Evolutionary conservation across 2,888 invertebrate genomes (phyloP).

Genomic region (Amiota mariae): DNA sequence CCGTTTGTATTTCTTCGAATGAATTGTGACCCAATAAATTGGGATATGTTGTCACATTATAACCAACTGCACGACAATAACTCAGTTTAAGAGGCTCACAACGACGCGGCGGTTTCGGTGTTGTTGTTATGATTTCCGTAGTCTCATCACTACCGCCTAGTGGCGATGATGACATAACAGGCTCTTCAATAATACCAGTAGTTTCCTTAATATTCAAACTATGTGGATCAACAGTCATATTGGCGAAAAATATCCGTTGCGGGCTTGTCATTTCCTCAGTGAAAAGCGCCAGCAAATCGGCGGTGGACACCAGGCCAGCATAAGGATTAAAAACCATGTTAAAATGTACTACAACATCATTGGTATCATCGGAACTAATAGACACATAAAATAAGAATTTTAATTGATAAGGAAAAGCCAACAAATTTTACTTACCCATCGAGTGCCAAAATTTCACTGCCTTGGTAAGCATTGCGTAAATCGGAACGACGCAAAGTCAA

Average conservation of each 20-base stretch:
- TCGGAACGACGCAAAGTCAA: constrained; percentile 83
- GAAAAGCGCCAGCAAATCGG: constrained; percentile 80
- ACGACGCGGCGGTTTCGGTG: constrained; percentile 78
- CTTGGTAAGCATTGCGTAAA: constrained; percentile 83
- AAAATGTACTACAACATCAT: constrained; percentile 86
- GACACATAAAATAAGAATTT: neutral
- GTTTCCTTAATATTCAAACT: constrained; percentile 80
- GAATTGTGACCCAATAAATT: constrained; percentile 80
- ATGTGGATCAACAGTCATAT: constrained; percentile 79
- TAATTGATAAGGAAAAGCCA: neutral
- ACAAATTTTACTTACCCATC: constrained; percentile 80
- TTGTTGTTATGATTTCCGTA: constrained; percentile 72
- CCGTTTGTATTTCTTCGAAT: constrained; percentile 79
- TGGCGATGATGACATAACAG: constrained; percentile 71
- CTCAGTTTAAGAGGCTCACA: constrained; percentile 80
- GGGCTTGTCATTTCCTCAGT: constrained; percentile 78
- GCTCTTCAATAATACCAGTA: constrained; percentile 71
- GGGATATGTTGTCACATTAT: constrained; percentile 88
- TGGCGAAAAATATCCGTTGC: constrained; percentile 78
- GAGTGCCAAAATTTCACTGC: constrained; percentile 86
- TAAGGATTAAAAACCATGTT: constrained; percentile 89
- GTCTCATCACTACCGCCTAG: constrained; percentile 71
- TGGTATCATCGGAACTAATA: constrained; percentile 78
- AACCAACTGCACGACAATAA: constrained; percentile 82
- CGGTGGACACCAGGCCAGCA: constrained; percentile 79